phyloP scores from a whole-genome alignment of 2,888 invertebrate species.

The Neoscelio sp. region DNA sequence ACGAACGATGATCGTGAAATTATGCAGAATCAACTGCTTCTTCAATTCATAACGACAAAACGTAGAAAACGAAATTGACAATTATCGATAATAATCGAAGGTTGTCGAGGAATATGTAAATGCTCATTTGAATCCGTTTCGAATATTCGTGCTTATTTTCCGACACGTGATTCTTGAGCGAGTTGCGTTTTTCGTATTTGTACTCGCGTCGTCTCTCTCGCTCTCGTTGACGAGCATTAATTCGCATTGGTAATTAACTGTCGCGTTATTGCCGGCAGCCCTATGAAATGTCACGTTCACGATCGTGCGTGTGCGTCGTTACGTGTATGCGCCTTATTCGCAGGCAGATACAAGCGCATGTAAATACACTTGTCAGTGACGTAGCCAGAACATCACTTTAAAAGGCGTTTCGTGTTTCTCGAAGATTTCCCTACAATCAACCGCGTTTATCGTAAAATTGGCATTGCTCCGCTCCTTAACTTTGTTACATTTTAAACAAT shows the following conservation, averaged over 20 bases:
- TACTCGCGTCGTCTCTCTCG: conserved; percentile 22
- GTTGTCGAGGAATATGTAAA: conserved; percentile 58
- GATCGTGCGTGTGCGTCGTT: conserved; percentile 27
- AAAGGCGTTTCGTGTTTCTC: conserved; percentile 67
- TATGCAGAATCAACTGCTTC: conserved; percentile 7
- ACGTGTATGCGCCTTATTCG: conserved; percentile 48
- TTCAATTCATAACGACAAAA: conserved; percentile 11
- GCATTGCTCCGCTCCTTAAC: conserved; percentile 26
- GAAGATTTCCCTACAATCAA: conserved; percentile 50
- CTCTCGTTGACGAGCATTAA: conserved; percentile 70
- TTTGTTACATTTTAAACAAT: too few relatives aligned
- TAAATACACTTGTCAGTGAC: conserved; percentile 60
- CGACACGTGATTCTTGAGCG: conserved; percentile 54
- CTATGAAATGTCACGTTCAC: conserved; percentile 71
- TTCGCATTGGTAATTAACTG: conserved; percentile 78
- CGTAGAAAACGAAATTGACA: conserved; percentile 52
- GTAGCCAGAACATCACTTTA: conserved; percentile 49
- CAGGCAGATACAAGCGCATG: conserved; percentile 59
- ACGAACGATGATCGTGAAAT: conserved; percentile 12
- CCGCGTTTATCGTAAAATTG: conserved; percentile 31
- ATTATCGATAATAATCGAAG: conserved; percentile 57
- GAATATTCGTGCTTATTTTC: conserved; percentile 61
- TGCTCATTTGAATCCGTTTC: conserved; percentile 49
- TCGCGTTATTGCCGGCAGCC: conserved; percentile 78
- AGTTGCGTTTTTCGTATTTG: conserved; percentile 47